Evolutionary conservation across 2,113 vertebrate species (phyloP).

Genomic region (Ginglymostoma cirratum): DNA sequence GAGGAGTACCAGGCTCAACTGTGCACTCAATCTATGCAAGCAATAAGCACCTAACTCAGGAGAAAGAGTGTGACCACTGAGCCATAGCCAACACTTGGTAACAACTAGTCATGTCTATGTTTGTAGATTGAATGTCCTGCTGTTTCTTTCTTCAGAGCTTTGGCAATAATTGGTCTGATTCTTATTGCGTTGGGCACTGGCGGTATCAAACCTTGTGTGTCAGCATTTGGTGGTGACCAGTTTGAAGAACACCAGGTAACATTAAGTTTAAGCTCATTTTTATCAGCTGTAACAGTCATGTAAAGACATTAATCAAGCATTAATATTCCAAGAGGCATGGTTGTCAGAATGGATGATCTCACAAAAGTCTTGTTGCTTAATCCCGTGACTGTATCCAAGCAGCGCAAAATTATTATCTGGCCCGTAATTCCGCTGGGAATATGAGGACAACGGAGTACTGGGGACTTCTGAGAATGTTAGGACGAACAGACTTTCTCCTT

Average conservation of each 20-base stretch:
- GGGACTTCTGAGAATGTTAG: background rate
- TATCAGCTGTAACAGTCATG: background rate
- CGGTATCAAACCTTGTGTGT: constrained; percentile 92
- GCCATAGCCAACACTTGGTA: background rate
- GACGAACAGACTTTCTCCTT: background rate
- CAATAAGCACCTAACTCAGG: background rate
- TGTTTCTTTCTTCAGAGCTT: constrained; percentile 49
- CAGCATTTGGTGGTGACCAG: constrained; percentile 92
- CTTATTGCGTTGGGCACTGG: constrained; percentile 89
- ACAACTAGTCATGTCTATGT: background rate
- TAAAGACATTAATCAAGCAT: background rate
- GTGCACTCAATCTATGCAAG: background rate
- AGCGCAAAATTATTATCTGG: background rate
- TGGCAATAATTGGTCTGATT: constrained; percentile 75
- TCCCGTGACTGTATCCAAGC: background rate
- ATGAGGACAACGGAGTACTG: background rate
- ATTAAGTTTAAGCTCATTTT: background rate
- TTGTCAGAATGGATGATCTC: too few species aligned
- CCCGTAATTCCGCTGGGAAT: background rate
- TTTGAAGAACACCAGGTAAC: constrained; percentile 80
- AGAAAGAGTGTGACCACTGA: background rate
- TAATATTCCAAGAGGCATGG: background rate
- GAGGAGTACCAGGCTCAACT: background rate
- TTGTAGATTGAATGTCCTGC: background rate
- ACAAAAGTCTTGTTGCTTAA: background rate